Conservation (phyloP, 2,888 invertebrate species). For the Pristionchus japonicus region DNA sequence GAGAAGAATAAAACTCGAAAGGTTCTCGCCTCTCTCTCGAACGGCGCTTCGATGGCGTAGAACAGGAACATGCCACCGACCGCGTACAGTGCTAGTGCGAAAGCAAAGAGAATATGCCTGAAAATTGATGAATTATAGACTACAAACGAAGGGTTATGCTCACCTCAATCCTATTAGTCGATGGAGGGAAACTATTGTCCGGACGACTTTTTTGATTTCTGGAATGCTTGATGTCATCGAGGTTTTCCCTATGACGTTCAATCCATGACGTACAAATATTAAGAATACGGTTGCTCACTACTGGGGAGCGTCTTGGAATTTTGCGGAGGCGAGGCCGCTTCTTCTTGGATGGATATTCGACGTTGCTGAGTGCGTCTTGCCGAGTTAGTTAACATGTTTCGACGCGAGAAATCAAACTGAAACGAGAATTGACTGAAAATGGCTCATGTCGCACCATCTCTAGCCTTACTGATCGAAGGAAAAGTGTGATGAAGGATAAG, state of each 20-base stretch:
- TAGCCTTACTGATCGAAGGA: too few relatives aligned
- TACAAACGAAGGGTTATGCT: not conserved
- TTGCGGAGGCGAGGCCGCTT: not conserved
- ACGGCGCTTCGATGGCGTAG: constrained; percentile 2
- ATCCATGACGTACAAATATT: too few relatives aligned
- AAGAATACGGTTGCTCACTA: not conserved
- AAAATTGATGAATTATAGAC: not conserved
- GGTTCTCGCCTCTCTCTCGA: not conserved
- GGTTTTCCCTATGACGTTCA: too few relatives aligned
- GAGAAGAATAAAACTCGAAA: not conserved
- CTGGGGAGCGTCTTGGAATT: not conserved
- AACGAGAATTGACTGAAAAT: too few relatives aligned
- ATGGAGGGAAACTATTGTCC: not conserved
- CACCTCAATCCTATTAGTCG: not conserved
- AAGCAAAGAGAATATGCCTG: not conserved
- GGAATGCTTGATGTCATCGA: not conserved
- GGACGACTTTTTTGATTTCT: not conserved
- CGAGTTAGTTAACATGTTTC: not conserved
- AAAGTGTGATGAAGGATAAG: too few relatives aligned
- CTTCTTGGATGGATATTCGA: not conserved
- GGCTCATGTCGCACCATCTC: too few relatives aligned
- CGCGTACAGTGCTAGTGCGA: not conserved
- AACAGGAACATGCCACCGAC: constrained; percentile 25
- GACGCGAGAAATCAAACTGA: constrained; percentile 5
- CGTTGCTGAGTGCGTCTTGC: not conserved